phyloP scores from a whole-genome alignment of 2,113 vertebrate species.

The Cyphomyrus discorhynchus region DNA sequence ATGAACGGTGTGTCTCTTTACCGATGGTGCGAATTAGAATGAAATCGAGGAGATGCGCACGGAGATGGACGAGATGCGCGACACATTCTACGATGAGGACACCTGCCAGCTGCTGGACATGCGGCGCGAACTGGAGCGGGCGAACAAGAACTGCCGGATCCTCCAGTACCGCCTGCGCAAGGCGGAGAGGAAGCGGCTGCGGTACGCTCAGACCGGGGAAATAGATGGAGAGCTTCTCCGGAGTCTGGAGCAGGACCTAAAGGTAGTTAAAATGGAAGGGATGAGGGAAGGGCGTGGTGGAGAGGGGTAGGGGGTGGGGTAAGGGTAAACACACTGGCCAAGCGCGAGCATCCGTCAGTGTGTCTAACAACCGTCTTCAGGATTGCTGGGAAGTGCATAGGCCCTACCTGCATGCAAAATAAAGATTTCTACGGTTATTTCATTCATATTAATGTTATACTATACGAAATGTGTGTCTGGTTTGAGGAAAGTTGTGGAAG shows the following conservation, averaged over 20 bases:
- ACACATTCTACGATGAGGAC: constrained; percentile 96
- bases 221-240: constrained; percentile 87
- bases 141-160: constrained; percentile 97
- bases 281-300: not conserved
- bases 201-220: constrained; percentile 84
- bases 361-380: not conserved
- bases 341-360: not conserved
- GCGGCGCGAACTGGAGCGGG: constrained; percentile 92
- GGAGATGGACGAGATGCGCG: constrained; percentile 98
- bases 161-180: constrained; percentile 96
- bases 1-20: not conserved
- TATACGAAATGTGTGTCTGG: not conserved
- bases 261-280: constrained; percentile 57
- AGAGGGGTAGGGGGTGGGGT: not conserved
- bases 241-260: constrained; percentile 95
- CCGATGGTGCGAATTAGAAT: constrained; percentile 50
- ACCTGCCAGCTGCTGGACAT: constrained; percentile 96
- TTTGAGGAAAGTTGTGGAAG: not conserved
- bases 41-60: constrained; percentile 95
- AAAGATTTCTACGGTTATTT: not conserved
- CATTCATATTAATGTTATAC: not conserved
- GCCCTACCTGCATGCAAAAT: not conserved
- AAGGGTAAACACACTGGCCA: not conserved
- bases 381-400: not conserved
- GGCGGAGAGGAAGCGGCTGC: constrained; percentile 85